Evolutionary conservation across 2,888 invertebrate genomes (phyloP), one percentile per base, ranked within the genome.

Genomic region (Tinea pellionella): DNA sequence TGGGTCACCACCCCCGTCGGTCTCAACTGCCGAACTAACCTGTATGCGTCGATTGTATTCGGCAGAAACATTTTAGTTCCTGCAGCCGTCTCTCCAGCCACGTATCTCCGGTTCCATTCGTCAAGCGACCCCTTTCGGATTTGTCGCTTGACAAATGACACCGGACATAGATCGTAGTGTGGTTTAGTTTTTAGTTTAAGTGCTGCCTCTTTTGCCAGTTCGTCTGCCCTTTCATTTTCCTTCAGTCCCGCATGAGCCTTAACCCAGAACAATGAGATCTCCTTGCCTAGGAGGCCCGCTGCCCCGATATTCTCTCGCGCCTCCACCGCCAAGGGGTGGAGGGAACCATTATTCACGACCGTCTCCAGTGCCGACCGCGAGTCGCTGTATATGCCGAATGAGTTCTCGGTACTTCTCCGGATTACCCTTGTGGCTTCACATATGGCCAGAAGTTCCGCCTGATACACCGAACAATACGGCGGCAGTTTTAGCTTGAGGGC

Each of bases 201-300:
- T 0, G 63, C 63, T 0, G 63, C 65, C 2, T 37, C 12, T 15
- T 63, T 64, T 2, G 63, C 63, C 0, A 63, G 55, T 7, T 58
- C 11, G 13, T 64, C 63, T 2, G 62, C 62, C 15, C 61, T 57
- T 16, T 63, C 63, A 13, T 63, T 63, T 0, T 61, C 63, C n/a
- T 12, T 24, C 7, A 41, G 12, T 0, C 61, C 62, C 0, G 18
- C 59, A n/a, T 63, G 62, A 0, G 62, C 61, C 12, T 56, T 61
- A 2, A 63, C 7, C 63, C 63, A 62, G 41, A 29, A 61, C 1
- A 63, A 24, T 0, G 16, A 1, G 8, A 60, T 41, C 13, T 19
- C 24, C 1, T 19, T n/a, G 8, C 51, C 42, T 6, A 32, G 9
- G 11, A 0, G 18, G 6, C 13, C 9, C 11, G 56, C 24, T 2